These are phyloP conservation scores for Sebastes taczanowskii DNA, from an alignment of 2,797 vertebrate species.

Conservation along the genomic window DNA sequence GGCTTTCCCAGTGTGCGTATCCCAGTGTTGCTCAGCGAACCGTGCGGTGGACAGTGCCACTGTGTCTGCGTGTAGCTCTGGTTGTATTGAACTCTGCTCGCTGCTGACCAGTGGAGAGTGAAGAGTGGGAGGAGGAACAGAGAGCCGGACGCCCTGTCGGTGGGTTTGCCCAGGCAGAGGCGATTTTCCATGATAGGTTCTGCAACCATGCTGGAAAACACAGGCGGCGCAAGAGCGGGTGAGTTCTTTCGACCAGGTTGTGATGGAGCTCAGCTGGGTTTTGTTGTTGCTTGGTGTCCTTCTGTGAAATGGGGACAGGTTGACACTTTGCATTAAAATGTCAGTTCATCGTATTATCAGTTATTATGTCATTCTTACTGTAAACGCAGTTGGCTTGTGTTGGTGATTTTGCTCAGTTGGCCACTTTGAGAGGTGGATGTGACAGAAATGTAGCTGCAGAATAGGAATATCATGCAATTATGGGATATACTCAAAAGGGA, in stretches of 20 bases:
- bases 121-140: slow-evolving; percentile 60
- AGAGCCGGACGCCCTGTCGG: slow-evolving; percentile 55
- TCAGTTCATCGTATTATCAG: neutral
- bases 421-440: neutral
- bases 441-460: neutral
- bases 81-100: slow-evolving; percentile 64
- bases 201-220: slow-evolving; percentile 80
- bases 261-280: slow-evolving; percentile 30
- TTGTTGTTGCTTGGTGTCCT: neutral
- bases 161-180: slow-evolving; percentile 55
- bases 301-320: neutral
- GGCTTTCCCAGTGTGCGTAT: slow-evolving; percentile 73
- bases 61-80: slow-evolving; percentile 65
- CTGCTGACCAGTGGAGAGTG: slow-evolving; percentile 75
- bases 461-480: neutral
- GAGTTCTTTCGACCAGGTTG: slow-evolving; percentile 61
- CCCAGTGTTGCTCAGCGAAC: slow-evolving; percentile 76
- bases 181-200: slow-evolving; percentile 47
- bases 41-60: slow-evolving; percentile 70
- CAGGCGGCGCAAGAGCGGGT: slow-evolving; percentile 76
- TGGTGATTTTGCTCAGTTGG: neutral
- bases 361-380: neutral
- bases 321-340: neutral
- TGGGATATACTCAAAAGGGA: neutral
- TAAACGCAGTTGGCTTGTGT: neutral